These are phyloP conservation scores for Brachionus sp. DNA, from an alignment of 1,140 invertebrate genomes.

Conservation along the genomic window DNA sequence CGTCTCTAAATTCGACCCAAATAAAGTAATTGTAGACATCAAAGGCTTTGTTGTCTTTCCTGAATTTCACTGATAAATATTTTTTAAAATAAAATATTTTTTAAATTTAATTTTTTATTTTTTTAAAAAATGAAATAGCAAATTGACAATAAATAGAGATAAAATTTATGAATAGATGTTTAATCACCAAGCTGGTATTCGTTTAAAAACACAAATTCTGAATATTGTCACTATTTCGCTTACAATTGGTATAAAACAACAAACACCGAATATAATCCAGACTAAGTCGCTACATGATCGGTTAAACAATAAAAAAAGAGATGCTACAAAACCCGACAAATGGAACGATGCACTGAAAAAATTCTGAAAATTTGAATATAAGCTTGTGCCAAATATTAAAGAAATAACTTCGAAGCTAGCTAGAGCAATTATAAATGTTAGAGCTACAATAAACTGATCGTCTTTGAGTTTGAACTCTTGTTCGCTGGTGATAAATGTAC, in stretches of 20 bases:
- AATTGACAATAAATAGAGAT: too few species aligned
- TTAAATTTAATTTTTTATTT: neutral
- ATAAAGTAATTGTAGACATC: neutral
- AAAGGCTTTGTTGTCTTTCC: conserved; percentile 16
- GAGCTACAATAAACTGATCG: conserved; percentile 15
- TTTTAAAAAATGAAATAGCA: neutral
- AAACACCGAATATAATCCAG: conserved; percentile 23
- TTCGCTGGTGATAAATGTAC: neutral
- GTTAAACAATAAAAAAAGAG: conserved; percentile 5
- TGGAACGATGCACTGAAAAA: conserved; percentile 22
- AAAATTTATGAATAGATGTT: neutral
- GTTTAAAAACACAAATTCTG: conserved; percentile 28
- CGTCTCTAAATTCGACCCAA: conserved; percentile 8
- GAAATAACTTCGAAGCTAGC: conserved; percentile 18
- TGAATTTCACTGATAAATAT: neutral
- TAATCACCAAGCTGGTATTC: conserved; percentile 37
- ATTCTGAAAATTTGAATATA: conserved; percentile 41
- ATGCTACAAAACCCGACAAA: neutral
- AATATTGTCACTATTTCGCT: conserved; percentile 40
- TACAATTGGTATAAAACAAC: conserved; percentile 34
- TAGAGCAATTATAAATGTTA: conserved; percentile 24
- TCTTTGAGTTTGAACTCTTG: conserved; percentile 1
- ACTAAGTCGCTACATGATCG: conserved; percentile 17
- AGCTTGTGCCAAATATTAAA: neutral
- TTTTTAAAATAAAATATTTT: neutral